A percentile compares a stretch with the other conserved stretches of the same genome.
Evolutionary conservation across 1,140 invertebrate genomes (phyloP).

Genomic region (Nephila pilipes): DNA sequence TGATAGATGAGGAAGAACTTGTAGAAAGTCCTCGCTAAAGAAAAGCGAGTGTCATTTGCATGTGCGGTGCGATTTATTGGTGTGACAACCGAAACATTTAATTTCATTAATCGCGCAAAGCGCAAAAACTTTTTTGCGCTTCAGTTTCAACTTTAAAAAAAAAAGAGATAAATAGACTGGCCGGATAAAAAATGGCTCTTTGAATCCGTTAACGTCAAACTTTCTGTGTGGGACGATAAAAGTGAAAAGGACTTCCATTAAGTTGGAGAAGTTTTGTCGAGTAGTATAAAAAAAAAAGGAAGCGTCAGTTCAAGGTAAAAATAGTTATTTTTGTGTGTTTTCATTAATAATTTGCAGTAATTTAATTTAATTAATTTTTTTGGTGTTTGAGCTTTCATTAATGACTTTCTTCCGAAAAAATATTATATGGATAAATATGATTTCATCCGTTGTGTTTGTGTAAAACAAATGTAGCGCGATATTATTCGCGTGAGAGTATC

Average conservation of each 20-base stretch:
- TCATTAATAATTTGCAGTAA: background rate
- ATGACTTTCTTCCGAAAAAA: background rate
- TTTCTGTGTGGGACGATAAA: background rate
- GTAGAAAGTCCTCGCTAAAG: background rate
- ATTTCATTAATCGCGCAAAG: background rate
- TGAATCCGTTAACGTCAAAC: background rate
- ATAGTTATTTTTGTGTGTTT: background rate
- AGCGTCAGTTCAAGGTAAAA: background rate
- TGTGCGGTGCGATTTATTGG: background rate
- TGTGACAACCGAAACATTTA: background rate
- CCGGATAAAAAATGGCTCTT: no score
- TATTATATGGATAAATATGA: background rate
- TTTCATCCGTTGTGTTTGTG: no score
- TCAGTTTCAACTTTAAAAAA: no score
- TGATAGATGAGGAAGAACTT: background rate
- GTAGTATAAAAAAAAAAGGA: background rate
- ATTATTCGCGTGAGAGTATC: no score
- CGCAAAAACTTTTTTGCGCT: no score
- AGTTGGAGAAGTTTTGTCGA: background rate
- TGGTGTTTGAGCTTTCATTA: background rate
- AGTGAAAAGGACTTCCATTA: background rate
- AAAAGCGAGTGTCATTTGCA: conserved; percentile 10
- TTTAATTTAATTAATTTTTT: background rate
- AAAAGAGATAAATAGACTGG: no score
- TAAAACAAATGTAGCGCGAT: no score